phyloP scores from a whole-genome alignment of 2,113 vertebrate species.

The Thamnaconus septentrionalis region DNA sequence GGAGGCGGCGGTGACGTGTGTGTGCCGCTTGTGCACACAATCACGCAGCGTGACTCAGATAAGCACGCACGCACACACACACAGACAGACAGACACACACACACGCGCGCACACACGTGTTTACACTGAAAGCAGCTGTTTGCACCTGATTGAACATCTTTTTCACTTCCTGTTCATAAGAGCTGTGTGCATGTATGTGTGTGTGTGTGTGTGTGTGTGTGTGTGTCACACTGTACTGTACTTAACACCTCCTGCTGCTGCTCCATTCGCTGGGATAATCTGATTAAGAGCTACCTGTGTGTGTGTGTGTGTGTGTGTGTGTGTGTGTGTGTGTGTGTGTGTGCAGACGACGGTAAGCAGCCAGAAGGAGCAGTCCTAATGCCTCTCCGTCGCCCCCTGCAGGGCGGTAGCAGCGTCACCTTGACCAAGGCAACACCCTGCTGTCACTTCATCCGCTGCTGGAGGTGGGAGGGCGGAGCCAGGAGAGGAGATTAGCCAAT shows the following conservation, averaged over 20 bases:
- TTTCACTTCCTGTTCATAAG: too few relatives aligned
- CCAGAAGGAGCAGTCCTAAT: constrained; percentile 64
- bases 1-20: too few relatives aligned
- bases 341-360: constrained; percentile 44
- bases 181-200: constrained; percentile 2
- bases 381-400: constrained; percentile 25
- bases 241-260: constrained; percentile 43
- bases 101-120: too few relatives aligned
- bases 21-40: too few relatives aligned
- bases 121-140: not conserved
- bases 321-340: constrained; percentile 25
- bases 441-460: too few relatives aligned
- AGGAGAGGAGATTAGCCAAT: too few relatives aligned
- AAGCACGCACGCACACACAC: too few relatives aligned
- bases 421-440: too few relatives aligned
- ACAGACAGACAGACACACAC: too few relatives aligned
- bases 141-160: too few relatives aligned
- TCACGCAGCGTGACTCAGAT: too few relatives aligned
- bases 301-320: constrained; percentile 29
- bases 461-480: too few relatives aligned
- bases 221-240: constrained; percentile 33
- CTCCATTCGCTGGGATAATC: constrained; percentile 55
- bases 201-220: constrained; percentile 32
- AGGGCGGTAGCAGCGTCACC: constrained; percentile 3
- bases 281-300: constrained; percentile 61